These are phyloP conservation scores for Philotrypesis tridentata DNA, from an alignment of 1,140 invertebrate genomes.

Conservation along the genomic window DNA sequence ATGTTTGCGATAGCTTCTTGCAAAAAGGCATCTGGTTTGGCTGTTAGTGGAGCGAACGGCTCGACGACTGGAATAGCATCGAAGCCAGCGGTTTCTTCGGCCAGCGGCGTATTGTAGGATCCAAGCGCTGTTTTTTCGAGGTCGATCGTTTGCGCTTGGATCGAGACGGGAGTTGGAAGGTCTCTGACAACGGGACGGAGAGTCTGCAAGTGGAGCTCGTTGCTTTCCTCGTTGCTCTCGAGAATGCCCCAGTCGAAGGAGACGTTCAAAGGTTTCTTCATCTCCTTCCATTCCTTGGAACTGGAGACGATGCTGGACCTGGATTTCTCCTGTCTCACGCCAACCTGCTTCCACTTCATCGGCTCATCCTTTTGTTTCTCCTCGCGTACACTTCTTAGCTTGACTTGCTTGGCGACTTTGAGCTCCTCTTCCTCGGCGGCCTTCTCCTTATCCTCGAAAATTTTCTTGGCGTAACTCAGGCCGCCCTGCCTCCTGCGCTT, in stretches of 20 bases:
- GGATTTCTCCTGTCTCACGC: conserved; percentile 53
- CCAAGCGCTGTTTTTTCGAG: conserved; percentile 61
- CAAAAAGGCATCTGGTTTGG: conserved; percentile 68
- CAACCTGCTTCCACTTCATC: conserved; percentile 59
- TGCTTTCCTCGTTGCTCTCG: conserved; percentile 71
- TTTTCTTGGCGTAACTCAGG: conserved; percentile 78
- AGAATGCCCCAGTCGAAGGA: conserved; percentile 78
- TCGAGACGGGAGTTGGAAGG: conserved; percentile 71
- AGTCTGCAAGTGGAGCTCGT: background rate
- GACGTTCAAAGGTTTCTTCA: conserved; percentile 64
- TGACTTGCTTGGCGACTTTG: conserved; percentile 72
- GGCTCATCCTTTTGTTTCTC: conserved; percentile 55
- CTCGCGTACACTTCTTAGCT: conserved; percentile 72
- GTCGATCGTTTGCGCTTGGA: conserved; percentile 72
- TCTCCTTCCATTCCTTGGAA: conserved; percentile 55
- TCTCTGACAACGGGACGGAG: conserved; percentile 14
- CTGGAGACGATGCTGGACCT: conserved; percentile 55
- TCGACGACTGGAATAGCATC: conserved; percentile 78
- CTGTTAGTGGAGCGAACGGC: conserved; percentile 76
- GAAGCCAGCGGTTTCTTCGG: conserved; percentile 75
- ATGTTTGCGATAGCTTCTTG: conserved; percentile 68
- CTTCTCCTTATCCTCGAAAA: conserved; percentile 85
- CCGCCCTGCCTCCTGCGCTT: conserved; percentile 78
- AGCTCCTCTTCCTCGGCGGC: conserved; percentile 76
- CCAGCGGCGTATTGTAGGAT: conserved; percentile 67